These are phyloP conservation scores for Clamator glandarius DNA, from an alignment of 2,797 vertebrate species.

Conservation along the genomic window DNA sequence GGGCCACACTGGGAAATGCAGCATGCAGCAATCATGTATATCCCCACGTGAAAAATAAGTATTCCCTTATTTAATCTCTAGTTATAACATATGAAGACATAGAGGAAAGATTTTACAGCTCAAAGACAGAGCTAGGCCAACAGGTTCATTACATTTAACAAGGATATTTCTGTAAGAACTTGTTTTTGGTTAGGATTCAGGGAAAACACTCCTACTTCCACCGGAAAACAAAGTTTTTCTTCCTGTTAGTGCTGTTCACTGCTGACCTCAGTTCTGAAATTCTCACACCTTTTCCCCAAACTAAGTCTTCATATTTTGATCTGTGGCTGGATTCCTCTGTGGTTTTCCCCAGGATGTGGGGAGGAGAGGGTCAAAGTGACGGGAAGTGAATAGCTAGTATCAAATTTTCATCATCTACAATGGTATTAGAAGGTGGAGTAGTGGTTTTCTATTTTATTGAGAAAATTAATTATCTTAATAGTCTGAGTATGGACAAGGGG, in stretches of 20 bases:
- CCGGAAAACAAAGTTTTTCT: background rate
- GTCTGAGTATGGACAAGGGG: background rate
- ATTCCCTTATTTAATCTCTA: background rate
- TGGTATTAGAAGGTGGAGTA: background rate
- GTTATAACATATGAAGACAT: background rate
- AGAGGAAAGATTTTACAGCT: background rate
- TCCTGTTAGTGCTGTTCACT: constrained; percentile 31
- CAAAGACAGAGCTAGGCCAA: background rate
- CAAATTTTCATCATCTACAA: background rate
- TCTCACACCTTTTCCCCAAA: constrained; percentile 51
- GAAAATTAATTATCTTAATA: background rate
- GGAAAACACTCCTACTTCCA: background rate
- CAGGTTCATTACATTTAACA: background rate
- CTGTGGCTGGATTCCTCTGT: constrained; percentile 2
- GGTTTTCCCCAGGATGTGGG: constrained; percentile 45
- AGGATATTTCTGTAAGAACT: background rate
- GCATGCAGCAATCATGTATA: background rate
- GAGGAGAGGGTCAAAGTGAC: background rate
- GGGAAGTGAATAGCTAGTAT: constrained; percentile 6
- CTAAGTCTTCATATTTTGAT: constrained; percentile 1
- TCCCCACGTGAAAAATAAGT: background rate
- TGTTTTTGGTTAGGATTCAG: background rate
- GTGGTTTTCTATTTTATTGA: background rate
- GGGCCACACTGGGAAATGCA: background rate
- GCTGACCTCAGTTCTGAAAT: constrained; percentile 7